Base-by-base conservation (phyloP, 2,113 vertebrate genomes). In the Rattus norvegicus region DNA sequence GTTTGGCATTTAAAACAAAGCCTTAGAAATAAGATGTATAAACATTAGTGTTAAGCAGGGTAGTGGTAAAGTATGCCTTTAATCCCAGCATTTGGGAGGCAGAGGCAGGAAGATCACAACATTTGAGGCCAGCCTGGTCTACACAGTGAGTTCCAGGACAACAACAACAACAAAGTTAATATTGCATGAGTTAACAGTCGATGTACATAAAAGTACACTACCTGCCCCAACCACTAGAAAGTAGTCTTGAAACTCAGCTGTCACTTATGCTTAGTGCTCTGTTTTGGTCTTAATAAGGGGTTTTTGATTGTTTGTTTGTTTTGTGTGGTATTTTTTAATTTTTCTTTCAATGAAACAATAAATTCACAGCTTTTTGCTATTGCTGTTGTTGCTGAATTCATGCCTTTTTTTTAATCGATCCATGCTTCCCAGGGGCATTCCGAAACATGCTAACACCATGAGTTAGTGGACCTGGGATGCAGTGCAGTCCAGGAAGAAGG, bases 381-480 rank as follows among this genome's bases (percentile, higher is more conserved):
- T 43, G 28, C 19, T 17, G 17, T 56, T 43, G 30, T 90, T 76
- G 91, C 92, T 49, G 73, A 96, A 63, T 33, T 49, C 52, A 69
- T 61, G 86, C 63, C 81, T 92, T 36, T 69, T 28, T 36, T 95
- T 90, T 43, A 43, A 88, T 39, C 86, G 75, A 79, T 22, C 30
- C 73, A 87, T 4, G 49, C 17, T 95, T 91, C 67, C 70, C 88
- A 88, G 61, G 33, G 63, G 54, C 93, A 96, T 80, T 93, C 52
- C 79, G 90, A 47, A 92, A 73, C 90, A 61, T 56, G 59, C 28
- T 65, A 72, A 89, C 7, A 54, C 65, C 19, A 2, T 14, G 36
- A 67, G 83, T 92, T 24, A 93, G 54, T 49, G 77, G 93, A 81
- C 96, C 92, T 96, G 85, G 54, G 92, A 91, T 81, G 2, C 33